Evolutionary conservation across 2,888 invertebrate genomes (phyloP).

Genomic region (Erebia epiphron): DNA sequence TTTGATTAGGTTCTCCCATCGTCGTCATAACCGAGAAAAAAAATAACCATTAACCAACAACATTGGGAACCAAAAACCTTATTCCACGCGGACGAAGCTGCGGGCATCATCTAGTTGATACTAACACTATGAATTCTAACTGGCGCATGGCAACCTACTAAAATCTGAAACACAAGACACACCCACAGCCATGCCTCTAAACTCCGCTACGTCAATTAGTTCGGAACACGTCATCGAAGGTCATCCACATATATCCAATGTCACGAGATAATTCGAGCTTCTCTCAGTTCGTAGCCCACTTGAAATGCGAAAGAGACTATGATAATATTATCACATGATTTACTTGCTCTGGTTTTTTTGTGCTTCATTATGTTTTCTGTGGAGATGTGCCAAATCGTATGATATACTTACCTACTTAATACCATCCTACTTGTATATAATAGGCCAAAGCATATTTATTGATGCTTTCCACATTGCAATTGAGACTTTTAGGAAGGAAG

Average conservation of each 20-base stretch:
- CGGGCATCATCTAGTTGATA: no score
- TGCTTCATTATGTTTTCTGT: background rate
- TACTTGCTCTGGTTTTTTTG: background rate
- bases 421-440: background rate
- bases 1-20: no score
- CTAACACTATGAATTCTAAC: no score
- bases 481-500: no score
- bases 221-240: constrained; percentile 25
- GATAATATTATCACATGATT: constrained; percentile 1
- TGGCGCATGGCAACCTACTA: background rate
- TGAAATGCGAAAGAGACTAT: background rate
- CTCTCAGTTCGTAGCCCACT: background rate
- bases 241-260: constrained; percentile 24
- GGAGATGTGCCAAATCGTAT: constrained; percentile 1
- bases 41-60: no score
- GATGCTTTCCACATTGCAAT: no score
- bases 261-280: constrained; percentile 23
- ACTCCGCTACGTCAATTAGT: constrained; percentile 1
- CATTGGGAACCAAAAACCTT: no score
- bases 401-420: no score
- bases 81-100: no score
- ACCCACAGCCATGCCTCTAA: constrained; percentile 13
- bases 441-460: background rate
- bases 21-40: no score
- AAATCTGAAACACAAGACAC: background rate